phyloP scores from a whole-genome alignment of 2,888 invertebrate species.

The Pheosia tremula region DNA sequence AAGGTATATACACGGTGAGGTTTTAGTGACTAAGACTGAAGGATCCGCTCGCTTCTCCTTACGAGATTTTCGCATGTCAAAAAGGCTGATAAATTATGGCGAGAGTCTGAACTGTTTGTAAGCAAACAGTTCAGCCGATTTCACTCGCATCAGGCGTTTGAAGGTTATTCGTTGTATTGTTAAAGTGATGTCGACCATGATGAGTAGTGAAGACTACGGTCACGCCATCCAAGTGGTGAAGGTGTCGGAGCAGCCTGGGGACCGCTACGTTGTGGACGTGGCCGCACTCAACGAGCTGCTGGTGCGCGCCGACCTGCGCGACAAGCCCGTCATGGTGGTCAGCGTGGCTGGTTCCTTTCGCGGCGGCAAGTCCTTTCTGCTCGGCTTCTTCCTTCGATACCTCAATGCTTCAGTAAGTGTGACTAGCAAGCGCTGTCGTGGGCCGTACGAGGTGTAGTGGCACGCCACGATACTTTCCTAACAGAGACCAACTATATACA shows the following conservation, averaged over 20 bases:
- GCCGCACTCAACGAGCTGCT: constrained; percentile 35
- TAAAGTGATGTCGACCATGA: constrained; percentile 14
- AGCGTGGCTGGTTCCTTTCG: constrained; percentile 56
- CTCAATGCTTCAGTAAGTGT: constrained; percentile 43
- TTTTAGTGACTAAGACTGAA: too few relatives aligned
- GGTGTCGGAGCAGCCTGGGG: constrained; percentile 23
- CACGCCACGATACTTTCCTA: too few relatives aligned
- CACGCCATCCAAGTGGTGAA: constrained; percentile 41
- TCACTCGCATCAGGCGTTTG: too few relatives aligned
- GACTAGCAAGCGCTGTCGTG: not conserved
- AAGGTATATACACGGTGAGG: too few relatives aligned
- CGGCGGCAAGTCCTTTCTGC: constrained; percentile 57
- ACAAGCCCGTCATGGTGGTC: constrained; percentile 46
- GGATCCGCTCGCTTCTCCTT: too few relatives aligned
- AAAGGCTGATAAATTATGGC: too few relatives aligned
- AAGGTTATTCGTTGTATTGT: not conserved
- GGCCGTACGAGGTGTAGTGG: too few relatives aligned
- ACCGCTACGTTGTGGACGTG: constrained; percentile 37
- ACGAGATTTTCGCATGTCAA: too few relatives aligned
- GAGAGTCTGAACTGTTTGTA: too few relatives aligned
- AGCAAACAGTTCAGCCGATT: too few relatives aligned
- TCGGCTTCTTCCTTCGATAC: constrained; percentile 54
- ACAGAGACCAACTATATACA: too few relatives aligned
- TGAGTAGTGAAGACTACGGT: constrained; percentile 11
- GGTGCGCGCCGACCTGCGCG: constrained; percentile 34